phyloP scores from a whole-genome alignment of 2,888 invertebrate genomes.

The Amphimallon solstitiale region DNA sequence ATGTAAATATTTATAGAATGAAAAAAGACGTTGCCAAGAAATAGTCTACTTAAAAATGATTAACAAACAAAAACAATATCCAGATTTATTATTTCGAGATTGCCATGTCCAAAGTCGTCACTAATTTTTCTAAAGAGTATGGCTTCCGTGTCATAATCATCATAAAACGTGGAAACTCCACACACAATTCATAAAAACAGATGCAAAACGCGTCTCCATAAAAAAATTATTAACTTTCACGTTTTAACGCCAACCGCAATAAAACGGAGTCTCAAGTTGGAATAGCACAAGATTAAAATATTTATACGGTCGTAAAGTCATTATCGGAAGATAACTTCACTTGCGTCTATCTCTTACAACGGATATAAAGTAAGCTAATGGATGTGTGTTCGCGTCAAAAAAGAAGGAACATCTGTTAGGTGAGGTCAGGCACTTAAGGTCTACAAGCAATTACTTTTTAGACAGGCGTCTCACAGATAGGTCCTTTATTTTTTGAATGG shows the following conservation, averaged over 20 bases:
- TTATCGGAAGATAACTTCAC: slow-evolving; percentile 36
- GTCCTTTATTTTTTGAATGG: slow-evolving; percentile 8
- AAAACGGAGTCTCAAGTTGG: slow-evolving; percentile 30
- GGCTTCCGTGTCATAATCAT: slow-evolving; percentile 30
- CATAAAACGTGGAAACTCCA: slow-evolving; percentile 22
- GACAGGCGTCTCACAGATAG: slow-evolving; percentile 12
- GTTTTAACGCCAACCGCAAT: slow-evolving; percentile 34
- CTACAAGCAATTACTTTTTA: slow-evolving; percentile 25
- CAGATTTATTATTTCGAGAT: no score
- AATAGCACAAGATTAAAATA: slow-evolving; percentile 34
- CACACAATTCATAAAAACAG: slow-evolving; percentile 23
- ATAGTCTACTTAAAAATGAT: no score
- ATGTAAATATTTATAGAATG: no score
- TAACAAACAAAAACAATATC: no score
- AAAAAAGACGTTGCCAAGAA: no score
- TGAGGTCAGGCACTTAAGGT: slow-evolving; percentile 35
- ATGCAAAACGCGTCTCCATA: slow-evolving; percentile 24
- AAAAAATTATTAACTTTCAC: slow-evolving; percentile 37
- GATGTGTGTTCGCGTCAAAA: slow-evolving; percentile 30
- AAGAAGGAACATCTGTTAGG: slow-evolving; percentile 34
- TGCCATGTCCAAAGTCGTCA: neutral
- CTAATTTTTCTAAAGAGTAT: neutral
- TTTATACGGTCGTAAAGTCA: slow-evolving; percentile 37
- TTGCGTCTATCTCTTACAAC: slow-evolving; percentile 37
- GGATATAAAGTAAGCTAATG: slow-evolving; percentile 35